Evolutionary conservation across 53 echinoderm and acorn worm genomes (phyloP), one percentile per base, ranked within the genome.

Genomic region (Temnopleurus reevesii): DNA sequence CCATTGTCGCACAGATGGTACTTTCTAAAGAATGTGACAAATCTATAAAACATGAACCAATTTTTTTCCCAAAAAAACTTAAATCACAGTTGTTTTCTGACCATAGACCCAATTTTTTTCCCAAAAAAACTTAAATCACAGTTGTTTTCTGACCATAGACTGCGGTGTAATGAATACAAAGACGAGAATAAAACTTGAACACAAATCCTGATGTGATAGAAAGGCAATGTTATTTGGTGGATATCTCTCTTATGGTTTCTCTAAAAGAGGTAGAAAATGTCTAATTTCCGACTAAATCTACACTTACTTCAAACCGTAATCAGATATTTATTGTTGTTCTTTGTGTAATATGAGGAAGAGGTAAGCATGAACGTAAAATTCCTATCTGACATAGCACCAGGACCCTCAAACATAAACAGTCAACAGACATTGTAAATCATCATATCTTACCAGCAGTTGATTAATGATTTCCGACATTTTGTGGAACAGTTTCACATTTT

Each of bases 191-290:
- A 45, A 66, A 17, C 34, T 66, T 31, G 35, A 38, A 66, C 38
- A 77, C 23, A 77, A 77, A 77, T 77, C 45, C 77, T 77, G 77
- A 77, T 77, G 43, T 45, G 10, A 45, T 23, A 77, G 77, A 77
- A 77, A 77, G 77, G 77, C 77, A 77, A 77, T 77, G 45, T 77
- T 24, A 23, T 45, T 77, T 77, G 21, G 77, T 77, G 43, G 77
- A 23, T 45, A 77, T 77, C 26, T 45, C 8, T 45, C 44, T 45
- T n/a, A n/a, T n/a, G n/a, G 12, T 45, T 59, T 45, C 23, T 77
- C 8, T 77, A 41, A 77, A 13, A 77, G 77, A 77, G 77, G 77
- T 77, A 77, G 45, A 34, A 63, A 63, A 18, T 30, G 33, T 63
- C 63, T 63, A 63, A 23, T 21, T 26, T 58, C 58, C n/a, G n/a